Percentiles rank a stretch among this genome's conserved stretches.
Conservation (phyloP, 2,888 invertebrate genomes). For the Lasius platythorax region DNA sequence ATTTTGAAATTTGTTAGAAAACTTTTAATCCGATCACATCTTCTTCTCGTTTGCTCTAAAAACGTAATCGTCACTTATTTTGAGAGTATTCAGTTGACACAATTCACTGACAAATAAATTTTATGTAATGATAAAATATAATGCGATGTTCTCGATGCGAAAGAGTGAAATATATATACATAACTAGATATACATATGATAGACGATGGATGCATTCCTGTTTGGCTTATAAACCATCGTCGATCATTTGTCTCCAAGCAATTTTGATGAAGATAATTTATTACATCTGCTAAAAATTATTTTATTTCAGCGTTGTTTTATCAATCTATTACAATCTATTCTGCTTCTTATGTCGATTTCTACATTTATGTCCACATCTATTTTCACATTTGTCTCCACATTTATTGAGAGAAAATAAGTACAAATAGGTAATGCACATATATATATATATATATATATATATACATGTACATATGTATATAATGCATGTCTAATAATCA, state of each 20-base stretch:
- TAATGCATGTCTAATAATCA: not conserved
- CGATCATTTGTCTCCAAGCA: not conserved
- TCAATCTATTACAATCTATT: not conserved
- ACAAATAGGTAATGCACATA: not conserved
- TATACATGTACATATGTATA: no score
- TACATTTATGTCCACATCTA: no score
- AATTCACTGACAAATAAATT: not conserved
- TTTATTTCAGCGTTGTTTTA: not conserved
- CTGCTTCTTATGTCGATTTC: not conserved
- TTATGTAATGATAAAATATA: not conserved
- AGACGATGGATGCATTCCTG: not conserved
- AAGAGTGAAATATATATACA: not conserved
- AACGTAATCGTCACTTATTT: not conserved
- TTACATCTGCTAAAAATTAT: not conserved
- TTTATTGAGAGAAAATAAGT: not conserved
- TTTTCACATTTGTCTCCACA: not conserved
- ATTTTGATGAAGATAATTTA: slow-evolving; percentile 8
- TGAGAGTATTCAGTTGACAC: not conserved
- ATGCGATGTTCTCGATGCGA: not conserved
- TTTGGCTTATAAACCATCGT: not conserved
- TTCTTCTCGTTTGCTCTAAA: not conserved
- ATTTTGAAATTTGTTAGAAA: not conserved
- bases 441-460: no score
- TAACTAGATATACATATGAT: not conserved
- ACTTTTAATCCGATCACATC: not conserved